These are phyloP conservation scores for Bubo scandiacus DNA, from an alignment of 2,113 vertebrate genomes.

Conservation along the genomic window DNA sequence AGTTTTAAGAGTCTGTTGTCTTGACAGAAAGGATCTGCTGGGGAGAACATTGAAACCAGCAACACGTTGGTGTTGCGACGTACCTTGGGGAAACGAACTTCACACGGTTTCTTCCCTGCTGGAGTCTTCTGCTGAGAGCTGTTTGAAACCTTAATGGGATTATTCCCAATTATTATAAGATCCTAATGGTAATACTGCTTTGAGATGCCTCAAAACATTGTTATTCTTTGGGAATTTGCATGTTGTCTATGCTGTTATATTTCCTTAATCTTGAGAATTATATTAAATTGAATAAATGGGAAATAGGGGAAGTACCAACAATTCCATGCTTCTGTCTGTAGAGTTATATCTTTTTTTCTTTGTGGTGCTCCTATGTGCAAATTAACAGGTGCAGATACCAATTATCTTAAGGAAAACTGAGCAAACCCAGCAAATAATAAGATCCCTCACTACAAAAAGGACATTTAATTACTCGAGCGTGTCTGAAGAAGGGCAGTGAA, in stretches of 20 bases:
- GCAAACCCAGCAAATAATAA: not conserved
- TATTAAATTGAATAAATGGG: not conserved
- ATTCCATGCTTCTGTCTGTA: not conserved
- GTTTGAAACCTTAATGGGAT: not conserved
- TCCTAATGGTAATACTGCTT: not conserved
- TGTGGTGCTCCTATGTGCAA: not conserved
- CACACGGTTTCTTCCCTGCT: no score
- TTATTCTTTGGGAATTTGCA: not conserved
- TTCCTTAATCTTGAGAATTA: not conserved
- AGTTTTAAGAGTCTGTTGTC: no score
- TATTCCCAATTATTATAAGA: not conserved
- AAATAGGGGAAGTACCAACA: not conserved
- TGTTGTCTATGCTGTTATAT: not conserved
- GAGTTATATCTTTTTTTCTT: no score
- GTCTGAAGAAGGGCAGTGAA: no score
- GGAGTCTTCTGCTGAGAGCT: not conserved
- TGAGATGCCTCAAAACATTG: not conserved
- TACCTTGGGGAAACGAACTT: not conserved
- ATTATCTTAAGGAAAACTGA: not conserved
- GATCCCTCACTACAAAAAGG: no score
- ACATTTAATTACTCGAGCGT: no score
- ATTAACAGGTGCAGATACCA: not conserved
- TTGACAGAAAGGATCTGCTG: not conserved
- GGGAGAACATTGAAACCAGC: not conserved
- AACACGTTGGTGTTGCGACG: rapidly evolving